Percentiles rank a stretch among this genome's conserved stretches.
Conservation (phyloP, 1,140 invertebrate species). For the Reticulitermes speratus region DNA sequence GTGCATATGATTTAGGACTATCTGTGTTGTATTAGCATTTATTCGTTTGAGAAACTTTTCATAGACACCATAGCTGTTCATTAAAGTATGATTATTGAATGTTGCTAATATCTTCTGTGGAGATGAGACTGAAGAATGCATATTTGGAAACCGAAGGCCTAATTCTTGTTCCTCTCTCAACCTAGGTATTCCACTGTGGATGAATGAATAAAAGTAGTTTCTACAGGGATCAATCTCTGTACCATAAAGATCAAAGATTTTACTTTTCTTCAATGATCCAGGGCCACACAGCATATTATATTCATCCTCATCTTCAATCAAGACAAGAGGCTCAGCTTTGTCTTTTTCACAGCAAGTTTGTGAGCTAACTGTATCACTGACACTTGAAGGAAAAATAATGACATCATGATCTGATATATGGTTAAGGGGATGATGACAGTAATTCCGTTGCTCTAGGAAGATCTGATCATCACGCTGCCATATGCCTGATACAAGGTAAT, state of each 20-base stretch:
- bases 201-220: background rate
- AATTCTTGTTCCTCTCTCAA: conserved; percentile 38
- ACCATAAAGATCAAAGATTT: background rate
- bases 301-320: conserved; percentile 38
- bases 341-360: background rate
- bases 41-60: conserved; percentile 13
- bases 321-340: conserved; percentile 19
- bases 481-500: conserved; percentile 58
- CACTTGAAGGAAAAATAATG: background rate
- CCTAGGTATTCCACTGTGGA: background rate
- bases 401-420: background rate
- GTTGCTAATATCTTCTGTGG: background rate
- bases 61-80: conserved; percentile 7
- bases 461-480: conserved; percentile 47
- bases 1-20: conserved; percentile 39
- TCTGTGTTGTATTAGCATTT: background rate
- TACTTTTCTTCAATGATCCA: background rate
- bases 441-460: conserved; percentile 54
- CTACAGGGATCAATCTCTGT: background rate
- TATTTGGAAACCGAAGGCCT: conserved; percentile 36
- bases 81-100: background rate
- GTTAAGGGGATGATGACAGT: conserved; percentile 50
- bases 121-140: background rate
- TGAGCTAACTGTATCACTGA: background rate
- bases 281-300: conserved; percentile 34